Conservation (phyloP, 2,797 vertebrate genomes). For the Sylvilagus floridanus region DNA sequence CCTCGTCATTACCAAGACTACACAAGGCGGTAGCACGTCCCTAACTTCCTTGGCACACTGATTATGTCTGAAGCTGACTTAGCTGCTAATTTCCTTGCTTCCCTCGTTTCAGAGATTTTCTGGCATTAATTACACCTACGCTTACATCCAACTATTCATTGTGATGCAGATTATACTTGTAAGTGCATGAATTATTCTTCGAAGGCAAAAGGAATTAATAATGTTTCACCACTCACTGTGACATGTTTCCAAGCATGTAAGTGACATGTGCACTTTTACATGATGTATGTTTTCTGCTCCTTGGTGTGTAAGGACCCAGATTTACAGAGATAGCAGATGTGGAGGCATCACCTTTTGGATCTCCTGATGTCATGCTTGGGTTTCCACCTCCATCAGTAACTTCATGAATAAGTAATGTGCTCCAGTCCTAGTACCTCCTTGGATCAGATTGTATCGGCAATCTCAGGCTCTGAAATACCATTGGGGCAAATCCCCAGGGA, state of each 20-base stretch:
- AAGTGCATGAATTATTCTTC: conserved; percentile 84
- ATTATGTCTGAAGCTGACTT: conserved; percentile 48
- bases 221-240: conserved; percentile 81
- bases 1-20: conserved; percentile 42
- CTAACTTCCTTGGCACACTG: conserved; percentile 51
- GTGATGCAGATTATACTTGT: conserved; percentile 83
- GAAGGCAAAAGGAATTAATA: conserved; percentile 80
- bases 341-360: conserved; percentile 29
- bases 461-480: conserved; percentile 41
- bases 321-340: conserved; percentile 66
- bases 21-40: not conserved
- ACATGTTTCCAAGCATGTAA: conserved; percentile 81
- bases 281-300: conserved; percentile 58
- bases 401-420: conserved; percentile 68
- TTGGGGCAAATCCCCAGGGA: conserved; percentile 57
- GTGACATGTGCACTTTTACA: conserved; percentile 75
- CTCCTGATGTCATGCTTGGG: conserved; percentile 29
- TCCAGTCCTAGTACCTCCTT: conserved; percentile 43
- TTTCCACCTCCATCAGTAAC: conserved; percentile 66
- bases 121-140: conserved; percentile 81
- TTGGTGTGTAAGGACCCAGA: conserved; percentile 52
- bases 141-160: conserved; percentile 83
- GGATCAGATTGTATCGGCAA: conserved; percentile 62
- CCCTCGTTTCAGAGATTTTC: conserved; percentile 79
- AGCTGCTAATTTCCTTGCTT: conserved; percentile 74